These are phyloP conservation scores for Tridacna crocea DNA, from an alignment of 2,888 invertebrate species.

Conservation along the genomic window DNA sequence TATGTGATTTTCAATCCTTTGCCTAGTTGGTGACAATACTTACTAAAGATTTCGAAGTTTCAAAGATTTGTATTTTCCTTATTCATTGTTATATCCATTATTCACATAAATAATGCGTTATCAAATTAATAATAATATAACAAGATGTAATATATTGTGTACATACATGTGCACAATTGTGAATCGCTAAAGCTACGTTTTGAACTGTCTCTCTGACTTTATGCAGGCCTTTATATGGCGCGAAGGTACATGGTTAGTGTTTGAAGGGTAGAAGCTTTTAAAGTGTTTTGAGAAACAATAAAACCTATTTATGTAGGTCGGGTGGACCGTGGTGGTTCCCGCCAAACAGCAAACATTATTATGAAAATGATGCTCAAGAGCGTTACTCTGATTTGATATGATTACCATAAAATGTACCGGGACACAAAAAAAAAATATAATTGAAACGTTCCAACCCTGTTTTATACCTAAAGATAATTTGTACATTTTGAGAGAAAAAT, in stretches of 20 bases:
- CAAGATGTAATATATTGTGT: no score
- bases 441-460: conserved; percentile 21
- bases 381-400: conserved; percentile 37
- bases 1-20: conserved; percentile 14
- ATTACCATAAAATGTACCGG: conserved; percentile 47
- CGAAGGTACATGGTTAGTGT: background rate
- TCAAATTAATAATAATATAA: no score
- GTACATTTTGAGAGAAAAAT: no score
- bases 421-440: conserved; percentile 13
- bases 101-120: no score
- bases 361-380: conserved; percentile 50
- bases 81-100: no score
- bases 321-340: conserved; percentile 44
- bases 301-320: conserved; percentile 20
- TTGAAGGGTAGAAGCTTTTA: background rate
- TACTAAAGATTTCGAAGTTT: no score
- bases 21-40: background rate
- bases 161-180: no score
- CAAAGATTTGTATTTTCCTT: no score
- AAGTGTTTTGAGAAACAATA: conserved; percentile 7
- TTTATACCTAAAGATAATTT: no score
- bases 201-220: no score
- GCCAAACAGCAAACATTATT: conserved; percentile 59
- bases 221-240: no score
- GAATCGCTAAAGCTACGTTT: no score